Evolutionary conservation across 2,113 vertebrate genomes (phyloP).

Genomic region (Lasiurus cinereus): DNA sequence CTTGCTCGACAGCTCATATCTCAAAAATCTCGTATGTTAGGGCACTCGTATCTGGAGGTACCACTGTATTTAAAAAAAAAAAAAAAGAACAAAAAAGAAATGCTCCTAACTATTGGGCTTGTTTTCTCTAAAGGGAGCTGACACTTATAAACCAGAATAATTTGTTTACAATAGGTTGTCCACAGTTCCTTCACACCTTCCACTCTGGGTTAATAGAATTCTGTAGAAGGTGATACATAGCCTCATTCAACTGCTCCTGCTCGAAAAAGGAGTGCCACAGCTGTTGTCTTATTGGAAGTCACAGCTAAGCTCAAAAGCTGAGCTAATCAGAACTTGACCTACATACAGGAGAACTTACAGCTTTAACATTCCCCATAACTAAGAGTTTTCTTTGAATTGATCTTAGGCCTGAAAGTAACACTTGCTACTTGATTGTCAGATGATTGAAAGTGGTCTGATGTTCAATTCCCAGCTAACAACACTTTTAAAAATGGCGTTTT

Average conservation of each 20-base stretch:
- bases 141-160: neutral
- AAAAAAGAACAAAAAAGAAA: neutral
- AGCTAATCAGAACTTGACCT: neutral
- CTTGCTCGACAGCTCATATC: too few relatives aligned
- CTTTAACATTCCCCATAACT: neutral
- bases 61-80: neutral
- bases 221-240: neutral
- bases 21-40: too few relatives aligned
- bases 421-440: neutral
- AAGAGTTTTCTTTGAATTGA: neutral
- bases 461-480: neutral
- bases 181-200: neutral
- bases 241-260: neutral
- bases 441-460: neutral
- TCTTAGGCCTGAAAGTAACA: neutral
- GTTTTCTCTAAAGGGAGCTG: constrained; percentile 25
- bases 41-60: too few relatives aligned
- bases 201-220: neutral
- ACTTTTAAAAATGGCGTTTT: constrained; percentile 26
- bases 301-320: neutral
- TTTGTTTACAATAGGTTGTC: neutral
- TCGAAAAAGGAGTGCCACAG: neutral
- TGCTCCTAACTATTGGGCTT: neutral
- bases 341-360: neutral
- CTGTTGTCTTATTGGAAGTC: neutral